These are phyloP conservation scores for Carpatolechia fugitivella DNA, from an alignment of 2,888 invertebrate genomes.

Conservation along the genomic window DNA sequence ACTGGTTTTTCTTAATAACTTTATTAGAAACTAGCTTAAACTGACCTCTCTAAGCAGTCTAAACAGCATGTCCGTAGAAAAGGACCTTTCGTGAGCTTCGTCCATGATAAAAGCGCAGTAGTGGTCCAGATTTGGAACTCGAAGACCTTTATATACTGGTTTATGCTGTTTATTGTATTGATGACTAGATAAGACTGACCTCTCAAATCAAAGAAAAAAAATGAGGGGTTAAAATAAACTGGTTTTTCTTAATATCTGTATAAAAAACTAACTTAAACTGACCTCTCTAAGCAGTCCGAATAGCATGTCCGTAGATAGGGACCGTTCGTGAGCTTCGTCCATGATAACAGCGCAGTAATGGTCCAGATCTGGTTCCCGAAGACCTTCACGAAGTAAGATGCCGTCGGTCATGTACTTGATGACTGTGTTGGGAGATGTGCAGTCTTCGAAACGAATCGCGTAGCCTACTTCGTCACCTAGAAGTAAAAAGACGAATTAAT, in stretches of 20 bases:
- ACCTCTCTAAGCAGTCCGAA: slow-evolving; percentile 97
- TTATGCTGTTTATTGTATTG: no score
- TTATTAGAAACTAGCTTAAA: background rate
- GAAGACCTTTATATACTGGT: no score
- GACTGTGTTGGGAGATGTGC: slow-evolving; percentile 95
- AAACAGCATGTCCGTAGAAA: no score
- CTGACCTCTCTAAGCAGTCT: no score
- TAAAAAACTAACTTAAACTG: slow-evolving; percentile 44
- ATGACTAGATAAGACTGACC: no score
- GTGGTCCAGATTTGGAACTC: no score
- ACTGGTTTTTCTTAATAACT: slow-evolving; percentile 3
- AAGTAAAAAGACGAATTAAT: background rate
- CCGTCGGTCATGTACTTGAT: slow-evolving; percentile 99
- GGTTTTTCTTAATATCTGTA: slow-evolving; percentile 6
- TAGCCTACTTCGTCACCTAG: slow-evolving; percentile 96
- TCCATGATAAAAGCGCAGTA: slow-evolving; percentile 82
- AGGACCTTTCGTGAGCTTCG: background rate
- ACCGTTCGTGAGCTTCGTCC: slow-evolving; percentile 99
- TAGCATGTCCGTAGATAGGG: slow-evolving; percentile 98
- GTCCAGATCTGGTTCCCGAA: slow-evolving; percentile 97
- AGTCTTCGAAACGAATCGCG: slow-evolving; percentile 99
- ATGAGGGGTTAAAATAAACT: no score
- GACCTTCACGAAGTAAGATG: slow-evolving; percentile 96
- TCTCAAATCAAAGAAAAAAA: no score
- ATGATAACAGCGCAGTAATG: slow-evolving; percentile 98